phyloP scores from a whole-genome alignment of 2,888 invertebrate genomes.

The Seira musarum region DNA sequence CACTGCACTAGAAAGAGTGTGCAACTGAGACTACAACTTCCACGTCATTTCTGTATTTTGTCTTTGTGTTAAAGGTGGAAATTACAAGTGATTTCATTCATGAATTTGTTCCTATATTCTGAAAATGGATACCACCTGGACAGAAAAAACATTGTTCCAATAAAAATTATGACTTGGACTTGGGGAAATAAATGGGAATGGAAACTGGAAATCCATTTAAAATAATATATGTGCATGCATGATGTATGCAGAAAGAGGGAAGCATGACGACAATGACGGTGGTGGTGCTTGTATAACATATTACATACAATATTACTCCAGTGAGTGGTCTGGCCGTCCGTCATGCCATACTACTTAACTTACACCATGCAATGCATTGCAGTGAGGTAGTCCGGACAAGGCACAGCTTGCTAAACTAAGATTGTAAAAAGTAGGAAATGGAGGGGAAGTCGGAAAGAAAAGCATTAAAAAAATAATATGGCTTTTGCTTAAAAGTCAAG shows the following conservation, averaged over 20 bases:
- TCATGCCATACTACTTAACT: neutral
- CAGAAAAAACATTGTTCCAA: slow-evolving; percentile 16
- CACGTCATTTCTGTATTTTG: neutral
- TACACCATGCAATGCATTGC: no score
- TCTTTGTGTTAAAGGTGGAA: neutral
- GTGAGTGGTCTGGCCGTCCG: slow-evolving; percentile 9
- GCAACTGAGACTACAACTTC: neutral
- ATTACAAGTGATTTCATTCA: slow-evolving; percentile 29
- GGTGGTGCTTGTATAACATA: slow-evolving; percentile 20
- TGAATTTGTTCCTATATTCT: slow-evolving; percentile 15
- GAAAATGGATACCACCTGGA: slow-evolving; percentile 23
- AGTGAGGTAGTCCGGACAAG: no score
- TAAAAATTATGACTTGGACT: neutral
- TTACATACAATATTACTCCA: slow-evolving; percentile 23
- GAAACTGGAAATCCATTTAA: slow-evolving; percentile 52
- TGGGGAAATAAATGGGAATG: slow-evolving; percentile 33
- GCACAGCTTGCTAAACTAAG: neutral
- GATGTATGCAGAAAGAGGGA: slow-evolving; percentile 20
- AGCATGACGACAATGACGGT: slow-evolving; percentile 14
- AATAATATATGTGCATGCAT: slow-evolving; percentile 49
- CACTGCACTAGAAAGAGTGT: neutral
- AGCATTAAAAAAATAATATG: slow-evolving; percentile 39
- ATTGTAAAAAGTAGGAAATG: slow-evolving; percentile 48
- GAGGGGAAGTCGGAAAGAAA: slow-evolving; percentile 58
- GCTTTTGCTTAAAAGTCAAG: slow-evolving; percentile 15